A percentile compares a stretch with the other conserved stretches of the same genome.
Conservation (phyloP, 2,797 vertebrate species). For the Macrochelys suwanniensis region DNA sequence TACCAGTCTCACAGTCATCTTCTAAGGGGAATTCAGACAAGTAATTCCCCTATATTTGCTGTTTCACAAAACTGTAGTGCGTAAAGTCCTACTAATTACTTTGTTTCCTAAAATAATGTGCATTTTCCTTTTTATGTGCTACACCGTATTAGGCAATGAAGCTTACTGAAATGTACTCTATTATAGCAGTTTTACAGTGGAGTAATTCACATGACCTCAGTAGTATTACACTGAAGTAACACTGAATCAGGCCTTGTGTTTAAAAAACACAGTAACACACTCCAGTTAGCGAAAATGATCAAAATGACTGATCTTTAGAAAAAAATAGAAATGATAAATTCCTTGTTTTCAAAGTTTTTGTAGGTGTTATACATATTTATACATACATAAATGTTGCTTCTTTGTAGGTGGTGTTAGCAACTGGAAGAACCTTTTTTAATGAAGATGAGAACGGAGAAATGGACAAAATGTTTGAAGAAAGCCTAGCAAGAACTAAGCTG, state of each 20-base stretch:
- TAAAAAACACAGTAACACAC: not conserved
- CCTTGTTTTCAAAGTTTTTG: not conserved
- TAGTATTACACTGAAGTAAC: not conserved
- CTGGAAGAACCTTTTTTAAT: constrained; percentile 86
- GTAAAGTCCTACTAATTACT: too few relatives aligned
- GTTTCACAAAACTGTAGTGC: too few relatives aligned
- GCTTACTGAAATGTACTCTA: too few relatives aligned
- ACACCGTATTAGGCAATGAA: too few relatives aligned
- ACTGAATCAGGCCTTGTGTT: not conserved
- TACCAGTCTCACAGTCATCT: too few relatives aligned
- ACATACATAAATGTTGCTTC: not conserved
- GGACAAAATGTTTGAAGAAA: constrained; percentile 83
- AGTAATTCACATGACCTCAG: not conserved
- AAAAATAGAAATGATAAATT: not conserved
- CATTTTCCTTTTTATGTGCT: too few relatives aligned
- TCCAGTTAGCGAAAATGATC: fast-evolving
- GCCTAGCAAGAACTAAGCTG: constrained; percentile 81
- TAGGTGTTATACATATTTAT: constrained; percentile 7
- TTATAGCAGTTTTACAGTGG: not conserved
- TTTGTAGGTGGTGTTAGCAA: constrained; percentile 84
- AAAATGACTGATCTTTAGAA: not conserved
- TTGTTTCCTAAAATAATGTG: too few relatives aligned
- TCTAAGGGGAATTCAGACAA: too few relatives aligned
- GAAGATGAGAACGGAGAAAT: constrained; percentile 85
- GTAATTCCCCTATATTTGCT: too few relatives aligned